These are phyloP conservation scores for Cyanoliseus patagonus DNA, from an alignment of 2,113 vertebrate genomes.

Conservation along the genomic window DNA sequence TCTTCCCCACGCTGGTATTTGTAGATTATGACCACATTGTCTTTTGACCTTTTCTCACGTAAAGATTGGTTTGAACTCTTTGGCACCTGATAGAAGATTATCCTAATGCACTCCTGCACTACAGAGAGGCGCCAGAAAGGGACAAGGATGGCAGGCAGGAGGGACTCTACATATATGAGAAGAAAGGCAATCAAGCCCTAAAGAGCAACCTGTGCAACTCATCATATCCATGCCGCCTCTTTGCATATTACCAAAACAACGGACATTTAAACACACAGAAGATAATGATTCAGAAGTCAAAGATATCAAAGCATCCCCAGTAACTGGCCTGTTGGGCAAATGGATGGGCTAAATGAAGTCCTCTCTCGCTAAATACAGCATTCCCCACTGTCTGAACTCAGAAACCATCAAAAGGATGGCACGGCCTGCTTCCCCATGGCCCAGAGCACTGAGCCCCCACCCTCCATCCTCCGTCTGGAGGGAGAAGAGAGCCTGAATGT, in stretches of 20 bases:
- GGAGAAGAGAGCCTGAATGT: neutral
- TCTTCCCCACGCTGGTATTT: neutral
- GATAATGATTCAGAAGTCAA: neutral
- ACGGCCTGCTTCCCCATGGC: neutral
- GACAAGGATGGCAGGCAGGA: neutral
- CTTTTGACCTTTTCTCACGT: constrained; percentile 32
- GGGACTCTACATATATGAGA: rapidly evolving
- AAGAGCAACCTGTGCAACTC: neutral
- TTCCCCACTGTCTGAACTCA: neutral
- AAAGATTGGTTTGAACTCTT: constrained; percentile 28
- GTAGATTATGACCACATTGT: constrained; percentile 11
- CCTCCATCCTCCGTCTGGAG: neutral
- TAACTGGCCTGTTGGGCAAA: rapidly evolving
- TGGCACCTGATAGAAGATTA: neutral
- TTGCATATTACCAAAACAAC: neutral
- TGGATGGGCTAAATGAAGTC: neutral
- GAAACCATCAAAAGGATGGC: rapidly evolving
- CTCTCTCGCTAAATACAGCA: neutral
- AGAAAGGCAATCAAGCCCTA: neutral
- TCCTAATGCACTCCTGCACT: neutral
- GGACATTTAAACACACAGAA: neutral
- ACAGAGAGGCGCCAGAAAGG: neutral
- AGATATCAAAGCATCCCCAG: rapidly evolving
- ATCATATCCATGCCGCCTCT: rapidly evolving
- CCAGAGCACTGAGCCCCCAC: rapidly evolving